Conservation (phyloP, 2,888 invertebrate genomes). For the Nymphalis polychloros region DNA sequence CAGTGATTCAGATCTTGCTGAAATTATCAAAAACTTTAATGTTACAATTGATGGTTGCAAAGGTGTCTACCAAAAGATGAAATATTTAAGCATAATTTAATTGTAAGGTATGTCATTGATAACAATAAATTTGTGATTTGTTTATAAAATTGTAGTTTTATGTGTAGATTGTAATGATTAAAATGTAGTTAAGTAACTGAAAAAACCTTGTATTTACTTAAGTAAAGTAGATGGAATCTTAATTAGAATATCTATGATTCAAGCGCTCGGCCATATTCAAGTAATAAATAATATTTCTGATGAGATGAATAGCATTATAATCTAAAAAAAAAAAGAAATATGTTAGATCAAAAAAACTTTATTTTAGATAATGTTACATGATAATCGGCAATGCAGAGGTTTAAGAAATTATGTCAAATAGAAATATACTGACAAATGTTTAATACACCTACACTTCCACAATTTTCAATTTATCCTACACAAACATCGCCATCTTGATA, state of each 20-base stretch:
- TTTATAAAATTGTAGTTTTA: slow-evolving; percentile 30
- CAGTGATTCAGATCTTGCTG: slow-evolving; percentile 45
- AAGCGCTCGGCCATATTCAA: too few species aligned
- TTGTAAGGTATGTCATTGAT: slow-evolving; percentile 33
- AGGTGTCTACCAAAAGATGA: slow-evolving; percentile 71
- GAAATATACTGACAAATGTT: slow-evolving; percentile 76
- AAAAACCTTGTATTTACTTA: too few species aligned
- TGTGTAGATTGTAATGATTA: background rate
- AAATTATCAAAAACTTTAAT: slow-evolving; percentile 64
- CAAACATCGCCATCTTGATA: slow-evolving; percentile 66
- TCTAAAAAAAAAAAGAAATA: background rate
- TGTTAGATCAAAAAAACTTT: slow-evolving; percentile 82
- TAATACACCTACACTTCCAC: slow-evolving; percentile 75
- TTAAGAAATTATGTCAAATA: slow-evolving; percentile 77
- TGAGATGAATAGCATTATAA: background rate
- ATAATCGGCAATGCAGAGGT: slow-evolving; percentile 81
- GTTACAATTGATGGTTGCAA: slow-evolving; percentile 72
- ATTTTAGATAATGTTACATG: slow-evolving; percentile 81
- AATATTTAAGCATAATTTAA: slow-evolving; percentile 53
- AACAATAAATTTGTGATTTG: slow-evolving; percentile 17
- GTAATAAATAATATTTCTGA: too few species aligned
- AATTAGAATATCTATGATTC: too few species aligned
- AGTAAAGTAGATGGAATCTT: too few species aligned
- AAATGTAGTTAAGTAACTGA: background rate
- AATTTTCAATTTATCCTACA: slow-evolving; percentile 72